Percentiles rank a stretch among this genome's conserved stretches.
phyloP scores from a whole-genome alignment of 2,888 invertebrate species.

The Chrysolina oricalcia region DNA sequence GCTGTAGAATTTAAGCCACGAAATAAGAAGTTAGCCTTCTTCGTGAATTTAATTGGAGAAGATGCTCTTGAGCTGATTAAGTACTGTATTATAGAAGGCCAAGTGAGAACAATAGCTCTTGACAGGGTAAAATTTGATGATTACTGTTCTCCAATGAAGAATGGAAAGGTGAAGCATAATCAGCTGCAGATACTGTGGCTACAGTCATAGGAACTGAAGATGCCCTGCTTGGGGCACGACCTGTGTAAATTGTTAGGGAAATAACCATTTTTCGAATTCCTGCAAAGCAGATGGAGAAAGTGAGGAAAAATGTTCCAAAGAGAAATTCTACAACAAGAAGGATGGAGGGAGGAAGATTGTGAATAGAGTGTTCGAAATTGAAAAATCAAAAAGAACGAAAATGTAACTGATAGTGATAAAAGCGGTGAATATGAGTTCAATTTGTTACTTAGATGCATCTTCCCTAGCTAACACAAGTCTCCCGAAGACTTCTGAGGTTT shows the following conservation, averaged over 20 bases:
- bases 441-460: too few relatives aligned
- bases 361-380: too few relatives aligned
- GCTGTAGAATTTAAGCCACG: neutral
- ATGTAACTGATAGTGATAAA: too few relatives aligned
- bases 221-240: neutral
- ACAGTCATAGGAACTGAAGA: neutral
- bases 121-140: slow-evolving; percentile 13
- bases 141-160: slow-evolving; percentile 39
- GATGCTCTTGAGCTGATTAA: slow-evolving; percentile 9
- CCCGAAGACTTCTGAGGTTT: too few relatives aligned
- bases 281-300: neutral
- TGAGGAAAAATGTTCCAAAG: neutral
- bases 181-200: slow-evolving; percentile 9
- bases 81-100: neutral
- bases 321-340: too few relatives aligned
- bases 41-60: slow-evolving; percentile 6
- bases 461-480: slow-evolving; percentile 32
- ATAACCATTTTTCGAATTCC: neutral
- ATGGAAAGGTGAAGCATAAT: slow-evolving; percentile 21
- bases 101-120: neutral
- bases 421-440: too few relatives aligned
- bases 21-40: slow-evolving; percentile 2
- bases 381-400: too few relatives aligned
- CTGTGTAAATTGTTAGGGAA: neutral
- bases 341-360: neutral